Base-by-base conservation (phyloP, 2,797 vertebrate genomes). In the Platyrinchus mystaceus region DNA sequence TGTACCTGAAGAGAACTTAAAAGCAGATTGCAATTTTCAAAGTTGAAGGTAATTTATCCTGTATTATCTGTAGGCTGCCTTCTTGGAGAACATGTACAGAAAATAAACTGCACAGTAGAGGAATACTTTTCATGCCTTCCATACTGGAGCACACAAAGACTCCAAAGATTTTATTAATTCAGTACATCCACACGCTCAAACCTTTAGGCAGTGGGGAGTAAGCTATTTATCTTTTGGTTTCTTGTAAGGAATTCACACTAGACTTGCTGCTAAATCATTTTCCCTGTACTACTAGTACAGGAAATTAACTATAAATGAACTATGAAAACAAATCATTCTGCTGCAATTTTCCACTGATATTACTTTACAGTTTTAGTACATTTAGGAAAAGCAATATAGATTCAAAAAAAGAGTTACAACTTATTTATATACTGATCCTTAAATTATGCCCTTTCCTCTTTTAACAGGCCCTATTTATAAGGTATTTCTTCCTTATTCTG, bases 261-360 rank as follows among this genome's bases (percentile, higher is more conserved):
- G 94, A 90, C 84, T 94, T 1, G 2, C 93, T 93, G 95, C 93
- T 97, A 97, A 97, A 96, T 96, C 94, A 95, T 95, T 97, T 97
- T 90, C 93, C 92, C 94, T 96, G 79, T 95, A 95, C 94, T 97
- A 95, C 96, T 94, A 95, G 90, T 94, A 96, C 96, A 97, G 97
- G 97, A 97, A 97, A 97, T 97, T 97, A 97, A 96, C 96, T 94
- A 95, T 97, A 97, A 97, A 97, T 96, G 96, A 97, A 96, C 94
- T 96, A 95, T 94, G 95, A 97, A 97, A 97, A 97, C 96, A 97
- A 96, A 96, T 97, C 96, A 96, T 96, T 95, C 91, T 94, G 71
- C 87, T 95, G 89, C 93, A 96, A 94, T 96, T 97, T 97, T 97
- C 96, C 94, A 97, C 73, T 86, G 90, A 97, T 97, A 97, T 96